phyloP scores from a whole-genome alignment of 2,797 vertebrate genomes.

The Eleutherodactylus coqui region DNA sequence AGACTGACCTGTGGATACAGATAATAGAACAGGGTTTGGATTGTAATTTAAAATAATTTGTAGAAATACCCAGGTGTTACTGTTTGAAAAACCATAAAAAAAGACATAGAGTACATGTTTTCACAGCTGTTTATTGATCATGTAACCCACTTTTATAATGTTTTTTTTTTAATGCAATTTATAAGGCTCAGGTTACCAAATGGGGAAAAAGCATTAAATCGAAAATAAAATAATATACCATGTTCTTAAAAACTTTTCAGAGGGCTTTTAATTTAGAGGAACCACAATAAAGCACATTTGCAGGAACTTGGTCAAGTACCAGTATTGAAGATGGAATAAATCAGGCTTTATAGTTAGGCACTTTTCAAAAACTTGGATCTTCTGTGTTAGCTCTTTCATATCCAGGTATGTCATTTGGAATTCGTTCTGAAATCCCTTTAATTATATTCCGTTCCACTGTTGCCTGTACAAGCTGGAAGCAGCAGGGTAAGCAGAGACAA shows the following conservation, averaged over 20 bases:
- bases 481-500: not conserved
- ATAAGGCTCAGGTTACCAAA: too few species aligned
- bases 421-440: not conserved
- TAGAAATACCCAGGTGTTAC: not conserved
- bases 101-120: not conserved
- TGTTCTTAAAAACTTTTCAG: not conserved
- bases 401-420: not conserved
- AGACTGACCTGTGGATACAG: constrained; percentile 88
- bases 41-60: not conserved
- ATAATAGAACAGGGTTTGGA: not conserved
- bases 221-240: not conserved
- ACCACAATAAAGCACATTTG: not conserved
- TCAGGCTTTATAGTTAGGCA: not conserved
- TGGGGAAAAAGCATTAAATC: too few species aligned
- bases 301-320: not conserved
- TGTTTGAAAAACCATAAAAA: not conserved
- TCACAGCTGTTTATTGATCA: too few species aligned
- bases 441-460: not conserved
- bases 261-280: not conserved
- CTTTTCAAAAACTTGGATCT: not conserved
- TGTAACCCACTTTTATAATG: too few species aligned
- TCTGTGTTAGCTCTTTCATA: not conserved
- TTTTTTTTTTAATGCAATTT: too few species aligned
- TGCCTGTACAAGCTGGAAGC: not conserved
- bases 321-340: not conserved